phyloP scores from a whole-genome alignment of 2,113 vertebrate species.

The Hippocampus guttulatus region DNA sequence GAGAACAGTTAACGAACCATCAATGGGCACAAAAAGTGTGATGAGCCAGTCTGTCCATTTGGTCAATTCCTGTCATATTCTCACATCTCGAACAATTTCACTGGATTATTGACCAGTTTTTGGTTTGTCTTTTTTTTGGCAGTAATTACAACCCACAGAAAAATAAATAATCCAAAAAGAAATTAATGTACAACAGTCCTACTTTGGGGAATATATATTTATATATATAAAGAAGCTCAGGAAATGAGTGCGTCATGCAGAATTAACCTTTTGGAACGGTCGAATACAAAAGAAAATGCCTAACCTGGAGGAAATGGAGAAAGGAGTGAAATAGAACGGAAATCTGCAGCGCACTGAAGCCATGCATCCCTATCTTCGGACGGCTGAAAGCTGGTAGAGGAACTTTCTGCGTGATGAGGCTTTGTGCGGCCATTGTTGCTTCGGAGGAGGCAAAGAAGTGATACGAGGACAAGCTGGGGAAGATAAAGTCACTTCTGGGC shows the following conservation, averaged over 20 bases:
- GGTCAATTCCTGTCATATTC: neutral
- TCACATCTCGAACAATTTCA: too few relatives aligned
- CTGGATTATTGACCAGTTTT: too few relatives aligned
- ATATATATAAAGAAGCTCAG: too few relatives aligned
- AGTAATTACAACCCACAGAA: too few relatives aligned
- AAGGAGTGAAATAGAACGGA: neutral
- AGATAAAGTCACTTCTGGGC: slow-evolving; percentile 24
- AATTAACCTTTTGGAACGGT: too few relatives aligned
- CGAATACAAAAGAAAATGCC: neutral
- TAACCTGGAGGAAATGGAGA: neutral
- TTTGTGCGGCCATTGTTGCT: slow-evolving; percentile 37
- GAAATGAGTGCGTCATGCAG: too few relatives aligned
- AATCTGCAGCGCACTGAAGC: slow-evolving; percentile 17
- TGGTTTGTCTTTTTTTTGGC: too few relatives aligned
- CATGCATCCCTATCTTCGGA: slow-evolving; percentile 35
- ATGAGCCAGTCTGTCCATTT: neutral
- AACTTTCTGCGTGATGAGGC: slow-evolving; percentile 33
- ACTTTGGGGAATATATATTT: too few relatives aligned
- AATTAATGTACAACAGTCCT: too few relatives aligned
- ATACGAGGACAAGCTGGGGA: slow-evolving; percentile 27
- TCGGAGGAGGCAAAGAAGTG: slow-evolving; percentile 19
- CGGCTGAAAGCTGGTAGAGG: slow-evolving; percentile 9
- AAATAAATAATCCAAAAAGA: too few relatives aligned
- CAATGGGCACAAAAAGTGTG: neutral
- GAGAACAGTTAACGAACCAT: neutral